Base-by-base conservation (phyloP, 1,140 invertebrate genomes). In the Ostrea edulis region DNA sequence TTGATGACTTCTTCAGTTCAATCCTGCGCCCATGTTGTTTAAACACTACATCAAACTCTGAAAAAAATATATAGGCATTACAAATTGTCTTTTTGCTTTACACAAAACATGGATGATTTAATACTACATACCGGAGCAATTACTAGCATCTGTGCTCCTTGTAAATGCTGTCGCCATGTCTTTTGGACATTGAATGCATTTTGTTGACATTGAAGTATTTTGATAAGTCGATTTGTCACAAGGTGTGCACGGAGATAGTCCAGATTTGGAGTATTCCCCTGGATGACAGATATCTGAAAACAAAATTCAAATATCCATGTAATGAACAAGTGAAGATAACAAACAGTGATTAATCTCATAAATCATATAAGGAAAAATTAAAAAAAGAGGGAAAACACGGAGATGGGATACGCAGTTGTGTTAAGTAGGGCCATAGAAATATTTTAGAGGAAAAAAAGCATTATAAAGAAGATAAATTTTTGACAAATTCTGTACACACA, bases 131-230 rank as follows among this genome's bases (percentile, higher is more conserved):
- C 81, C 22, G 35, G 25, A 44, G 14, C 81, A 82, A 9, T 82
- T 82, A 7, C 44, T 8, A 14, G 11, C 17, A 51, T 44, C 2
- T 82, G 81, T 82, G 52, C 81, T 82, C 12, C 81, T 35, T 25
- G 25, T 44, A 82, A 51, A 82, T 82, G 25, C 35, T 5, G 81
- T 82, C n/a, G 81, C 44, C 81, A 68, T n/a, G 22, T 53, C 81
- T 82, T 3, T 20, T 51, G 81, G 35, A 53, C 81, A 82, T 44
- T 82, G 81, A 14, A n/a, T 17, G 35, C 81, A 82, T 51, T 7
- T 44, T 53, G 25, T 82, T 51, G 35, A 51, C 52, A 51, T 44
- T 8, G 35, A 82, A 5, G 17, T 35, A 82, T 82, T 82, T 44
- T 44, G 25, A 25, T 51, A 82, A 4, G 81, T 17, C 11, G 81